These are phyloP conservation scores for Rhinichthys osculus DNA, from an alignment of 2,797 vertebrate species.

Conservation along the genomic window DNA sequence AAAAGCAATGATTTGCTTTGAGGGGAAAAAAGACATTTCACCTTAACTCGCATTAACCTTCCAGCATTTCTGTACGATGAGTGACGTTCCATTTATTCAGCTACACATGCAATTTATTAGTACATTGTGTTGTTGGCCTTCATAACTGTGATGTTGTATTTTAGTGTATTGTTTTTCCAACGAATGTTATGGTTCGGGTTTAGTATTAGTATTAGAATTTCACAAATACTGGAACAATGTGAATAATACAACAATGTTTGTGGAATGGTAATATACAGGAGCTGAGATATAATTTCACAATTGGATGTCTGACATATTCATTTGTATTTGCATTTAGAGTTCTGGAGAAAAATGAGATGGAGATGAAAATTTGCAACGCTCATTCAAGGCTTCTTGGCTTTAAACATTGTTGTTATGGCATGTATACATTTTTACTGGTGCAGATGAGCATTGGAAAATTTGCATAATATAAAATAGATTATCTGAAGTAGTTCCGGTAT, in stretches of 20 bases:
- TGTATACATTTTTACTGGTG: background rate
- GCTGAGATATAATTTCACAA: constrained; percentile 25
- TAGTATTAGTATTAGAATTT: background rate
- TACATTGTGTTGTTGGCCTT: background rate
- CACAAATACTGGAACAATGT: background rate
- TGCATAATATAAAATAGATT: background rate
- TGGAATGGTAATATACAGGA: background rate
- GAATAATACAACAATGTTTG: background rate
- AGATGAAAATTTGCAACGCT: background rate
- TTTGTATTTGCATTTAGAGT: constrained; percentile 21
- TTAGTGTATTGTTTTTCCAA: background rate
- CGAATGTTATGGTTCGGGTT: background rate
- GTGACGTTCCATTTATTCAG: background rate
- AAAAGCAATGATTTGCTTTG: constrained; percentile 23
- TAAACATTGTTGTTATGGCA: background rate
- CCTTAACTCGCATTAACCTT: background rate
- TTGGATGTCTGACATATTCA: constrained; percentile 26
- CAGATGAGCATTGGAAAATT: background rate
- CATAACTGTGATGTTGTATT: background rate
- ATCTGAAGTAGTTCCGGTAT: background rate
- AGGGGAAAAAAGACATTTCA: background rate
- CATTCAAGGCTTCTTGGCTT: background rate
- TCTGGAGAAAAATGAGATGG: constrained; percentile 16
- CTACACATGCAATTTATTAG: background rate
- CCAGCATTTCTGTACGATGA: background rate